phyloP scores from a whole-genome alignment of 2,113 vertebrate genomes.

The Stegostoma tigrinum region DNA sequence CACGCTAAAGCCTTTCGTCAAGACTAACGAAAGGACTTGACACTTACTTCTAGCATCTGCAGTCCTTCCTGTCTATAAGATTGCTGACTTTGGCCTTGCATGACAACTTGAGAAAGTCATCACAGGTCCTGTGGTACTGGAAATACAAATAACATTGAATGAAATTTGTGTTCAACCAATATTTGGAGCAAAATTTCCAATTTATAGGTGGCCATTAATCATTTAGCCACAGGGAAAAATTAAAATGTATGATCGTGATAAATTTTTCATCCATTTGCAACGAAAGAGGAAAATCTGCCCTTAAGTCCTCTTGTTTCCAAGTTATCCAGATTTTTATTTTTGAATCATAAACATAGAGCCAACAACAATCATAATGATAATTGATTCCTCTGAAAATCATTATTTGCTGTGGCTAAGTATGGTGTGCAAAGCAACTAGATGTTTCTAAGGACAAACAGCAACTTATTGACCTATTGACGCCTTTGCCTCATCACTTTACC shows the following conservation, averaged over 20 bases:
- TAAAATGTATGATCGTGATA: neutral
- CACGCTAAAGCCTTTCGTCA: no score
- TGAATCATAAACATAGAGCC: neutral
- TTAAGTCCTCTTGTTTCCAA: neutral
- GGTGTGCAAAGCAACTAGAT: neutral
- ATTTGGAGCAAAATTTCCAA: neutral
- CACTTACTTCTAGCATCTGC: no score
- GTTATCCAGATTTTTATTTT: neutral
- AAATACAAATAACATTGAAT: neutral
- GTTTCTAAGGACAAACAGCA: neutral
- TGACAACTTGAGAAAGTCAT: slow-evolving; percentile 39
- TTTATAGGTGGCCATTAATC: neutral
- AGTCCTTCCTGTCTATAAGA: slow-evolving; percentile 40
- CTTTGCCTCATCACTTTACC: neutral
- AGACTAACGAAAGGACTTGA: no score
- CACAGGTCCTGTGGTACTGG: neutral
- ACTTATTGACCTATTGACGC: neutral
- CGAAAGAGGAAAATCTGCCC: neutral
- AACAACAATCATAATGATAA: neutral
- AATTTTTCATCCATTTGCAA: neutral
- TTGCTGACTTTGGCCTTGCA: slow-evolving; percentile 52
- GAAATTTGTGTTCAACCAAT: neutral
- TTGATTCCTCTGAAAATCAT: neutral
- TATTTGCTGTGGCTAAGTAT: neutral
- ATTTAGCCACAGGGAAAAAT: neutral